Evolutionary conservation across 1,140 invertebrate species (phyloP).

Genomic region (Scaptomyza hsui): DNA sequence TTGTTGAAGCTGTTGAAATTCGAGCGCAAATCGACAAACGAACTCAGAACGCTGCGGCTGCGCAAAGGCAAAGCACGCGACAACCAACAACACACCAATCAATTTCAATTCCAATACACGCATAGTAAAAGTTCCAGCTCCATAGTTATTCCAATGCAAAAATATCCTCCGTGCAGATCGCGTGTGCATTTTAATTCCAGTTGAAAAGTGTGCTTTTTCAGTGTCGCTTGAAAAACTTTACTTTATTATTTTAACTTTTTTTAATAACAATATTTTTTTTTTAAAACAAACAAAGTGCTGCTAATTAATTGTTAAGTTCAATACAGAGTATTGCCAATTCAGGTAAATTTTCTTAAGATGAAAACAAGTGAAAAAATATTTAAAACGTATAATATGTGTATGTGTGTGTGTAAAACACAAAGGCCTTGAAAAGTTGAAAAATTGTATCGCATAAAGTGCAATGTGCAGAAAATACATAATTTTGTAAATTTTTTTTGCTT

Average conservation of each 20-base stretch:
- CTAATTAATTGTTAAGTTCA: neutral
- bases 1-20: conserved; percentile 66
- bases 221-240: neutral
- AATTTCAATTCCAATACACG: conserved; percentile 12
- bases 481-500: neutral
- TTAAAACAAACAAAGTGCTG: conserved; percentile 19
- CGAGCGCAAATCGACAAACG: conserved; percentile 65
- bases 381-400: neutral
- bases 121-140: neutral
- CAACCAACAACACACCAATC: conserved; percentile 20
- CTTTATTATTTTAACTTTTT: conserved; percentile 6
- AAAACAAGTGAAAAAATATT: neutral
- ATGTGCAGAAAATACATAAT: conserved; percentile 27
- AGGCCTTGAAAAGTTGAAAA: conserved; percentile 14
- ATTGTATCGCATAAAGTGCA: conserved; percentile 12
- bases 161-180: conserved; percentile 7
- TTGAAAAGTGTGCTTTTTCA: conserved; percentile 7
- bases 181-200: neutral
- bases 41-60: conserved; percentile 74
- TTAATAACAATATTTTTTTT: neutral
- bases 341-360: conserved; percentile 8
- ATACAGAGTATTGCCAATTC: neutral
- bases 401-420: neutral
- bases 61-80: conserved; percentile 78
- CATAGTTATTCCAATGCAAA: conserved; percentile 7